Evolutionary conservation across 2,888 invertebrate species (phyloP), one percentile per base, ranked within the genome.

Genomic region (Metalampra italica): DNA sequence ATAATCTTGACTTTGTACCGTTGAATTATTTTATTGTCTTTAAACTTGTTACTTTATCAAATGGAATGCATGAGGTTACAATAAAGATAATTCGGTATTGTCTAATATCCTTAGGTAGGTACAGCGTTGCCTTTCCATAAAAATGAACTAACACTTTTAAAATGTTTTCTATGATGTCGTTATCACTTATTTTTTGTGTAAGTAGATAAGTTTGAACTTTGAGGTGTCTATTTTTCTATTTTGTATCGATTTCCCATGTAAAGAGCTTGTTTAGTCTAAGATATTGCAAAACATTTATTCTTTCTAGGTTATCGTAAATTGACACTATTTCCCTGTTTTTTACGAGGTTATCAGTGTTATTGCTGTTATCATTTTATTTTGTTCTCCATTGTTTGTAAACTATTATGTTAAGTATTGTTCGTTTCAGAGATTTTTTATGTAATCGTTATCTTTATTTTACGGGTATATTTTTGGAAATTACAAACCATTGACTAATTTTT

Each of bases 1-100:
- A 85, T 82, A 76, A 79, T 65, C 60, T 59, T 44, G 59, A 66
- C 57, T 75, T 71, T 46, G 75, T 77, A 75, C 71, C 62, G 62
- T 65, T 69, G 62, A 67, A 70, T 65, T 66, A 62, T 69, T 71
- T 78, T 76, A 86, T 85, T 87, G 84, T 85, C 78, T 79, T 68
- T 67, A 74, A 66, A 71, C 74, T 68, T 49, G 67, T 66, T 54
- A 58, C 55, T 63, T 75, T 83, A 83, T 82, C 83, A 68, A 67
- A 5, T 22, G 22, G 2, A 22, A 55, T 69, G 67, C 62, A 63
- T 62, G 54, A 58, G n/a, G n/a, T n/a, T n/a, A n/a, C n/a, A n/a
- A n/a, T n/a, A n/a, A 14, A 13, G 7, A 11, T 7, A 34, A 11
- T 2, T 34, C 34, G 11, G 34, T 34, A 11, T 2, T 3, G n/a